Base-by-base conservation (phyloP, 2,888 invertebrate species). In the Sphinx pinastri region DNA sequence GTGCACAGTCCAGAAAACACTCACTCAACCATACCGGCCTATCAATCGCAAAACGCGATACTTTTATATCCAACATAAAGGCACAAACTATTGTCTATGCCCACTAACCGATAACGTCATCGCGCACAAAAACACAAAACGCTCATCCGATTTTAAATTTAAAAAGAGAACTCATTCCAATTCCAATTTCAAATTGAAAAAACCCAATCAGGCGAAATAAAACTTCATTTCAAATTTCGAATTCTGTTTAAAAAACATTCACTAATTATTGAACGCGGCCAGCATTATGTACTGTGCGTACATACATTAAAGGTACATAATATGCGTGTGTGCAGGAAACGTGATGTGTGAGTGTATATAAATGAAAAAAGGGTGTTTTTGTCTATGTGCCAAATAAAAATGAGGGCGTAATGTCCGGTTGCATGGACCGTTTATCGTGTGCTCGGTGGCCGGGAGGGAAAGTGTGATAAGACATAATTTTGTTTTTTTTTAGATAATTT, bases 301-400 rank as follows among this genome's bases (percentile, higher is more conserved):
- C 75, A 71, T 76, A 77, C 74, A 77, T 76, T 77, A 70, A 71
- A 74, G 71, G 76, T 80, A 82, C 72, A 79, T 77, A 77, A 71
- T 79, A 79, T 76, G 76, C 81, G 79, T 49, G 49, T 80, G 77
- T 79, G 63, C 67, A 45, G 69, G 25, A 69, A 73, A 76, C 59
- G 74, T 77, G 55, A 81, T 83, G 84, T 85, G 82, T 84, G 85
- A 79, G 84, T 88, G 63, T 82, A 79, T 87, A 84, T 89, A 85
- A 88, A 87, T 84, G 86, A 89, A 92, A 90, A 93, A 92, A 90
- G 91, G 91, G 89, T 88, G 89, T 89, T 92, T 92, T 93, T 91
- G 91, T 92, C 93, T 93, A 93, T 93, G 92, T 93, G 91, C 91
- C 91, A 92, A 93, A 93, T 93, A 93, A 93, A 93, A 93, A 93